These are phyloP conservation scores for Candoia aspera DNA, from an alignment of 2,113 vertebrate genomes.

Conservation along the genomic window DNA sequence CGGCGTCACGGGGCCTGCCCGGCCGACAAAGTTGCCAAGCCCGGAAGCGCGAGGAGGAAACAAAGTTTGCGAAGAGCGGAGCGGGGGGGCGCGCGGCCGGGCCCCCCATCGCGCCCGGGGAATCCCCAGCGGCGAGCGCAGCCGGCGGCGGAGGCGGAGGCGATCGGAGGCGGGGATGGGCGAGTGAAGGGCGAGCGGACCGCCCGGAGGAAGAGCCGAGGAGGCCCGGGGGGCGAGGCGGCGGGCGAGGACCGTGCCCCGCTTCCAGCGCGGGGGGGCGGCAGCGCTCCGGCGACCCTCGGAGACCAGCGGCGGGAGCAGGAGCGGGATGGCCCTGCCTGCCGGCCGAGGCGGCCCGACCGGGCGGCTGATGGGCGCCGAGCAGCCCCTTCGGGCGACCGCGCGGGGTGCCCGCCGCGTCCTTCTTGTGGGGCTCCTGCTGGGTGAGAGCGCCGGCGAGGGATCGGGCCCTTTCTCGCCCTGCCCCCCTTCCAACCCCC, in stretches of 20 bases:
- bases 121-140: not conserved
- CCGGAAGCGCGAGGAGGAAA: constrained; percentile 16
- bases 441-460: not conserved
- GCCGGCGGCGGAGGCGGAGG: not conserved
- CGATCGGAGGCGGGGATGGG: not conserved
- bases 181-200: not conserved
- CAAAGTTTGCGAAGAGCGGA: constrained; percentile 17
- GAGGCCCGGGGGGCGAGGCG: not conserved
- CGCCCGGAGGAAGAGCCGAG: not conserved
- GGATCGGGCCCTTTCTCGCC: not conserved
- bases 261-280: no score
- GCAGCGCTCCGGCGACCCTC: no score
- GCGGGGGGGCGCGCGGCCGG: constrained; percentile 30
- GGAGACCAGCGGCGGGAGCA: not conserved
- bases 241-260: no score
- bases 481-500: not conserved
- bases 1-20: constrained; percentile 17
- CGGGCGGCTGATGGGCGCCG: not conserved
- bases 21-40: constrained; percentile 12
- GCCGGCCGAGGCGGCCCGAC: not conserved
- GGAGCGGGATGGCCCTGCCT: not conserved
- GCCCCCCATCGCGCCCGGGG: not conserved
- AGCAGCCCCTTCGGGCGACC: not conserved
- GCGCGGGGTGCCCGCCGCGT: constrained; percentile 1
- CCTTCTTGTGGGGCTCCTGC: constrained; percentile 10